Evolutionary conservation across 2,797 vertebrate genomes (phyloP).

Genomic region (Pampus argenteus): DNA sequence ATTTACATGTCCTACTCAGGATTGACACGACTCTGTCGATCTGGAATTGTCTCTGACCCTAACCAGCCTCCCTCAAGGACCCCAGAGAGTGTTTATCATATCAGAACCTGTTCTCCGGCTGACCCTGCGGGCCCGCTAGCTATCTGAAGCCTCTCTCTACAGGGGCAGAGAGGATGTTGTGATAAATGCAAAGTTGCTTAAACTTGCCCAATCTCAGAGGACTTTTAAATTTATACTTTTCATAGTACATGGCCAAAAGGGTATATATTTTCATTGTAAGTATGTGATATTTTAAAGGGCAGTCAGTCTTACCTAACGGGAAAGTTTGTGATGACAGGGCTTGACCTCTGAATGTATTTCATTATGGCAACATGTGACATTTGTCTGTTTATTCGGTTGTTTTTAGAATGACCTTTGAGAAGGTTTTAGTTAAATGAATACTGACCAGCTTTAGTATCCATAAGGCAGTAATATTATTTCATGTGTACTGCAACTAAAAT

Average conservation of each 20-base stretch:
- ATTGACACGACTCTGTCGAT: slow-evolving; percentile 80
- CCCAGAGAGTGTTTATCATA: slow-evolving; percentile 79
- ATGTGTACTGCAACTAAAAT: background rate
- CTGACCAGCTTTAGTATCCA: background rate
- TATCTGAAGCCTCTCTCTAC: slow-evolving; percentile 66
- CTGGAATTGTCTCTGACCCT: slow-evolving; percentile 79
- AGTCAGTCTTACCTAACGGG: slow-evolving; percentile 11
- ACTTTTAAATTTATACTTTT: slow-evolving; percentile 54
- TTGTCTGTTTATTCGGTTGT: background rate
- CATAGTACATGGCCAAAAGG: slow-evolving; percentile 7
- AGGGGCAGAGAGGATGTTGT: slow-evolving; percentile 58
- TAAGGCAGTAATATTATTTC: background rate
- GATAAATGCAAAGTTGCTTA: slow-evolving; percentile 59
- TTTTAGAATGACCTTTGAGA: too few relatives aligned
- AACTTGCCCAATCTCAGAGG: slow-evolving; percentile 52
- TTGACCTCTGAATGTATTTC: slow-evolving; percentile 3
- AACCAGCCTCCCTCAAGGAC: slow-evolving; percentile 74
- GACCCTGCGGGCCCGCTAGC: slow-evolving; percentile 69
- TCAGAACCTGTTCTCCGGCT: slow-evolving; percentile 73
- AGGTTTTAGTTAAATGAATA: too few relatives aligned
- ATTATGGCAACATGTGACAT: background rate
- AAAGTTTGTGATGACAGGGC: slow-evolving; percentile 1
- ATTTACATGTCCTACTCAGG: slow-evolving; percentile 84
- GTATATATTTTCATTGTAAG: slow-evolving; percentile 24
- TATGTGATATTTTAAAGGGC: slow-evolving; percentile 28